phyloP scores from a whole-genome alignment of 2,797 vertebrate species.

The Poeciliopsis infans region DNA sequence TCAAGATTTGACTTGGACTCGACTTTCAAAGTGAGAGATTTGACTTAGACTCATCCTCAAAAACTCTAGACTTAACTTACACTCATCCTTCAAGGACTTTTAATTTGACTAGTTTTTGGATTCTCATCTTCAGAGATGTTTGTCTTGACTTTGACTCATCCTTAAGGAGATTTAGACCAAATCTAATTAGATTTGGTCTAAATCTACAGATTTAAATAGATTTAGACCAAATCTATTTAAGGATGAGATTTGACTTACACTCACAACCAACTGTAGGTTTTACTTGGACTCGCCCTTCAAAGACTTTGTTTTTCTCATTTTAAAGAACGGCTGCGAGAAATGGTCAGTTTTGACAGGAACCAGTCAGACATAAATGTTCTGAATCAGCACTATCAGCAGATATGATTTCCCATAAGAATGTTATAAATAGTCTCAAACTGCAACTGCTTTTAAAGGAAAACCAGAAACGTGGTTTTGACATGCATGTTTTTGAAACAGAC shows the following conservation, averaged over 20 bases:
- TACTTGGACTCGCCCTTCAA: no score
- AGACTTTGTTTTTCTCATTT: background rate
- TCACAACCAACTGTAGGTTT: no score
- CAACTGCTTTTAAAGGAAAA: background rate
- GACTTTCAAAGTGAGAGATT: background rate
- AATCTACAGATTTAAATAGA: no score
- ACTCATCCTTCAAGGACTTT: no score
- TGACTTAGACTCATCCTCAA: background rate
- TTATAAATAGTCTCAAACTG: background rate
- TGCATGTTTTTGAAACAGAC: conserved; percentile 53
- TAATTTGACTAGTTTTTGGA: no score
- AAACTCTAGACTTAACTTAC: no score
- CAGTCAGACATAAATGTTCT: background rate
- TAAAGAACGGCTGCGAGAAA: background rate
- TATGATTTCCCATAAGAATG: background rate
- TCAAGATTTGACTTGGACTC: background rate
- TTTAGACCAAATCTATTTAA: no score
- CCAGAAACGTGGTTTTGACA: background rate
- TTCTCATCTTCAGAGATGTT: no score
- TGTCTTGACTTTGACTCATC: no score
- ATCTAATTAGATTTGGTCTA: no score
- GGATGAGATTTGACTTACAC: no score
- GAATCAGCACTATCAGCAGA: background rate
- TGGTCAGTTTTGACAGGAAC: background rate
- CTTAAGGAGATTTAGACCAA: no score